Evolutionary conservation across 2,797 vertebrate species (phyloP).

Genomic region (Poeciliopsis presidionis): DNA sequence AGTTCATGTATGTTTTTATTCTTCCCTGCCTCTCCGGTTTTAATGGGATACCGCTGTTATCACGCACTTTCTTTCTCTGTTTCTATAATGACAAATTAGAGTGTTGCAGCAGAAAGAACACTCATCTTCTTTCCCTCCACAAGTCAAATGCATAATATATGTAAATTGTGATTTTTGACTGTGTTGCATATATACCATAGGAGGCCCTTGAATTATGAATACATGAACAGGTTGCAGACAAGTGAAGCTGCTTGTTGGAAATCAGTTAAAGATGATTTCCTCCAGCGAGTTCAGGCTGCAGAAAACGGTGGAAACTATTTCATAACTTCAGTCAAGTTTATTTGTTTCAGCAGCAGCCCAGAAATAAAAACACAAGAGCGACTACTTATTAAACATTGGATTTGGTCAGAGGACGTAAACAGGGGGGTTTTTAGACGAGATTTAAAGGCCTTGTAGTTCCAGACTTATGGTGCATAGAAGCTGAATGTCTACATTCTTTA

Average conservation of each 20-base stretch:
- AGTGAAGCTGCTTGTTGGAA: not conserved
- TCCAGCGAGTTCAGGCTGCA: not conserved
- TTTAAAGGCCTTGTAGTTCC: too few species aligned
- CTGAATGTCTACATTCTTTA: too few species aligned
- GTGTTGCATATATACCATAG: conserved; percentile 20
- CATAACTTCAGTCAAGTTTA: too few species aligned
- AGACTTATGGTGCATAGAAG: too few species aligned
- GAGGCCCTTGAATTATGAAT: conserved; percentile 23
- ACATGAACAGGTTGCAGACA: conserved; percentile 7
- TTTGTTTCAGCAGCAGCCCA: too few species aligned
- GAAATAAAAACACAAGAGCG: too few species aligned
- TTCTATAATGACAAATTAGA: conserved; percentile 55
- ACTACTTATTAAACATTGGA: too few species aligned
- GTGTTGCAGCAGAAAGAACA: conserved; percentile 32
- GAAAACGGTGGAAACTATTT: not conserved
- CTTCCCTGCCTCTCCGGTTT: conserved; percentile 22
- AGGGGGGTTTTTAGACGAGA: too few species aligned
- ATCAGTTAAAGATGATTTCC: conserved; percentile 8
- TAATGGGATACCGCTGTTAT: conserved; percentile 55
- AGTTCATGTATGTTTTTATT: conserved; percentile 13
- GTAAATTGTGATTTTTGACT: conserved; percentile 21
- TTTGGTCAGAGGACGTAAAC: too few species aligned
- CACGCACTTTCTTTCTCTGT: conserved; percentile 36
- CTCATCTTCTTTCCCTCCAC: conserved; percentile 19
- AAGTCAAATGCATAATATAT: conserved; percentile 23